Conservation (phyloP, 2,888 invertebrate species). For the Hypercompe scribonia region DNA sequence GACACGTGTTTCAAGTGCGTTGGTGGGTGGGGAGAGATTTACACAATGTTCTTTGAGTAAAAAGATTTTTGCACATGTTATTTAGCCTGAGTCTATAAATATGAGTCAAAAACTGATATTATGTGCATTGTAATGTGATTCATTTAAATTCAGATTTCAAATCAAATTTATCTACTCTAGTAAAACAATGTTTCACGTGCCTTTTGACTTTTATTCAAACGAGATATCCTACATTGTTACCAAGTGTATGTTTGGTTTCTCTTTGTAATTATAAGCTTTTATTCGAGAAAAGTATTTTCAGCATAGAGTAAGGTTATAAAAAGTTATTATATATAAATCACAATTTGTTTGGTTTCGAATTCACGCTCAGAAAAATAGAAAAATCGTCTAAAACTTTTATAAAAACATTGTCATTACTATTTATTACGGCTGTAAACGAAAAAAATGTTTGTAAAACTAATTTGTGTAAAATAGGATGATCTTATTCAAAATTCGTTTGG, state of each 20-base stretch:
- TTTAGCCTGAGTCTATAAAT: too few relatives aligned
- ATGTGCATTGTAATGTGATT: neutral
- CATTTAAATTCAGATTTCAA: neutral
- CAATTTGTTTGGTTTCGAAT: neutral
- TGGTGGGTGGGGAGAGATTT: too few relatives aligned
- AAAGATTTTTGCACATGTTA: too few relatives aligned
- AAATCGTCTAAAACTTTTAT: neutral
- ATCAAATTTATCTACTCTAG: neutral
- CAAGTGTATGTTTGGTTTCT: neutral
- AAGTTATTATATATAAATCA: neutral
- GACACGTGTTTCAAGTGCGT: too few relatives aligned
- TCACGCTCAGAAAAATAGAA: neutral
- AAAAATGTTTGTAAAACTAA: constrained; percentile 17
- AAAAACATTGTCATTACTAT: neutral
- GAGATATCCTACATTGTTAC: neutral
- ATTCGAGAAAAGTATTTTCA: neutral
- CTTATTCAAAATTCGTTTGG: constrained; percentile 27
- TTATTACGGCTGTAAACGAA: neutral
- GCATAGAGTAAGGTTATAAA: neutral
- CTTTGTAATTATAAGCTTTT: neutral
- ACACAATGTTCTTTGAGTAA: too few relatives aligned
- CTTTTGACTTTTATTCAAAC: neutral
- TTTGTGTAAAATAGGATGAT: constrained; percentile 27
- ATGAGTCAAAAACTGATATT: neutral
- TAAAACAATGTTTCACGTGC: neutral